These are phyloP conservation scores for Macaria liturata DNA, from an alignment of 2,888 invertebrate genomes.

Conservation along the genomic window DNA sequence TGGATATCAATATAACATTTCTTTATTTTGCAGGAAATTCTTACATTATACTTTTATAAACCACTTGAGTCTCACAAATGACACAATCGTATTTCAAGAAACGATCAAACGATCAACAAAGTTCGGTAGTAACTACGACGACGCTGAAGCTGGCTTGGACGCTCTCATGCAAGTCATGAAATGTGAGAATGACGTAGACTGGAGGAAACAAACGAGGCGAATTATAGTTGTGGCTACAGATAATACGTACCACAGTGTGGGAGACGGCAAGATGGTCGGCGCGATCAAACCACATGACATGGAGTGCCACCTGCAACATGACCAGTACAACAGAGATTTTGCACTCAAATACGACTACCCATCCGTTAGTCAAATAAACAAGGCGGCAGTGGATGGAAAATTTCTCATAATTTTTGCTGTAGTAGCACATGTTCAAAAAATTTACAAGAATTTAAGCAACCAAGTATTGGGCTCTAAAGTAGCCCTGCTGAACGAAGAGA, in stretches of 20 bases:
- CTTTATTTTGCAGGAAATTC: no score
- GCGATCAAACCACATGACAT: slow-evolving; percentile 88
- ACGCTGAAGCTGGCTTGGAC: slow-evolving; percentile 93
- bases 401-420: slow-evolving; percentile 92
- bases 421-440: slow-evolving; percentile 54
- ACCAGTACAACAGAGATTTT: slow-evolving; percentile 79
- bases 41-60: slow-evolving; percentile 83
- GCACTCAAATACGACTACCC: slow-evolving; percentile 87
- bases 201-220: slow-evolving; percentile 88
- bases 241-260: slow-evolving; percentile 90
- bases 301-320: slow-evolving; percentile 83
- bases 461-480: slow-evolving; percentile 87
- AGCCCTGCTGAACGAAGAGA: slow-evolving; percentile 59
- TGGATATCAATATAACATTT: no score
- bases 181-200: slow-evolving; percentile 87
- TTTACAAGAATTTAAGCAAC: slow-evolving; percentile 81
- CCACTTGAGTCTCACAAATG: slow-evolving; percentile 85
- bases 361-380: slow-evolving; percentile 87
- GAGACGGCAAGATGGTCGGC: slow-evolving; percentile 90
- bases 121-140: slow-evolving; percentile 83
- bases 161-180: slow-evolving; percentile 94
- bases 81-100: slow-evolving; percentile 69
- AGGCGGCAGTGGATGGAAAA: slow-evolving; percentile 85
- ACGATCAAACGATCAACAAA: slow-evolving; percentile 25
- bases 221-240: slow-evolving; percentile 92